Percentiles rank a stretch among this genome's conserved stretches.
Evolutionary conservation across 2,797 vertebrate genomes (phyloP).

Genomic region (Ptychobarbus kaznakovi): DNA sequence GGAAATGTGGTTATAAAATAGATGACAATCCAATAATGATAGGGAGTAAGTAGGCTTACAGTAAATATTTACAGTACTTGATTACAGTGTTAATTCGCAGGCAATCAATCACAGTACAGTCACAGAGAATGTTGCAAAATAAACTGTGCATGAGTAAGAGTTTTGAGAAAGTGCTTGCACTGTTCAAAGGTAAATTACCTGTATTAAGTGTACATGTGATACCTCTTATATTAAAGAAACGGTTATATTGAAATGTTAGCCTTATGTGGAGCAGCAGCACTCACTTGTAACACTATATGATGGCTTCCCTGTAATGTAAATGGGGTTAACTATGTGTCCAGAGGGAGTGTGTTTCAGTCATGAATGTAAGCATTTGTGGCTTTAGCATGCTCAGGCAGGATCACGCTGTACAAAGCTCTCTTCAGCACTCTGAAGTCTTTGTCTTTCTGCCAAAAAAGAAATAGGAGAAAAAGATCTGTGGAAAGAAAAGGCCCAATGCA

Average conservation of each 20-base stretch:
- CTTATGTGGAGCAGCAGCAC: background rate
- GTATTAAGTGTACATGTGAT: background rate
- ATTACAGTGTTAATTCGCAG: conserved; percentile 22
- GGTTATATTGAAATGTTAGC: background rate
- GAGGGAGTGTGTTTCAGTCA: conserved; percentile 47
- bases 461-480: conserved; percentile 52
- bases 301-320: conserved; percentile 25
- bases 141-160: background rate
- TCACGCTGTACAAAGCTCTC: conserved; percentile 68
- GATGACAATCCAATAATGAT: conserved; percentile 50
- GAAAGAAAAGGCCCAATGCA: conserved; percentile 57
- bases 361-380: conserved; percentile 46
- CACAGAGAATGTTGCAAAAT: conserved; percentile 14
- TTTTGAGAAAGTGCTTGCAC: conserved; percentile 2
- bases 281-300: background rate
- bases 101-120: conserved; percentile 1
- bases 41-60: background rate
- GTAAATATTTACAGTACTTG: conserved; percentile 40
- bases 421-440: conserved; percentile 73
- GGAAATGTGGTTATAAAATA: conserved; percentile 37
- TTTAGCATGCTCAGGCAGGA: conserved; percentile 63
- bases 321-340: conserved; percentile 36
- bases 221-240: background rate
- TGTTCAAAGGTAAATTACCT: background rate
- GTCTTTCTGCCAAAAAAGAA: conserved; percentile 73